Conservation (phyloP, 2,888 invertebrate genomes). For the Cartodere bifasciata region DNA sequence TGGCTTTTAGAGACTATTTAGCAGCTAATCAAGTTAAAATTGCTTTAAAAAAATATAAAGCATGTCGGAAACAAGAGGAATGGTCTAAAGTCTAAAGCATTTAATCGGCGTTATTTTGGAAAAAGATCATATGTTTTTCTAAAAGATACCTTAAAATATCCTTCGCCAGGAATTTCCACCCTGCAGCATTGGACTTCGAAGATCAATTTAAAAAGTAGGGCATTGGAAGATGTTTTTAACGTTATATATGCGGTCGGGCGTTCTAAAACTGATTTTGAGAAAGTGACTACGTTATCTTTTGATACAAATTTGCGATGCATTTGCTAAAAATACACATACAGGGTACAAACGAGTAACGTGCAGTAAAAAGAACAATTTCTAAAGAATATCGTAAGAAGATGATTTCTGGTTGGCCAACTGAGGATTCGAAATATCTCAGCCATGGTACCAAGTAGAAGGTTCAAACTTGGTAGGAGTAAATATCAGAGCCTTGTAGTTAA, state of each 20-base stretch:
- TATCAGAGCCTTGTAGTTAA: too few relatives aligned
- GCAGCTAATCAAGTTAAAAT: constrained; percentile 5
- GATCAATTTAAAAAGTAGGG: constrained; percentile 14
- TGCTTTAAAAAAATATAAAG: constrained; percentile 9
- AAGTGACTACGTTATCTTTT: constrained; percentile 14
- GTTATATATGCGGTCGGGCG: constrained; percentile 13
- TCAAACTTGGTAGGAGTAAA: too few relatives aligned
- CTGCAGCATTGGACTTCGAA: constrained; percentile 17
- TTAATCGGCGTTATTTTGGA: constrained; percentile 15
- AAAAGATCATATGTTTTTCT: constrained; percentile 15
- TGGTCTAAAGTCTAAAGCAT: constrained; percentile 15
- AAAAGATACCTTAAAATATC: constrained; percentile 14
- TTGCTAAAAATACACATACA: too few relatives aligned
- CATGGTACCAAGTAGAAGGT: too few relatives aligned
- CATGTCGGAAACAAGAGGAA: constrained; percentile 12
- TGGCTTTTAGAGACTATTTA: neutral
- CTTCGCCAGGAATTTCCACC: constrained; percentile 15
- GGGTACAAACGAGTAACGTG: too few relatives aligned
- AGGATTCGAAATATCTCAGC: too few relatives aligned
- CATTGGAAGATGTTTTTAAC: constrained; percentile 14
- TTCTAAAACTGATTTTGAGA: constrained; percentile 11
- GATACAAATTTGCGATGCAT: too few relatives aligned
- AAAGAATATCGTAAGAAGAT: too few relatives aligned
- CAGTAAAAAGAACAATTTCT: too few relatives aligned
- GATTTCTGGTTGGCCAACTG: too few relatives aligned